A percentile compares a stretch with the other conserved stretches of the same genome.
Conservation (phyloP, 2,888 invertebrate species). For the Ormyrus rosae region DNA sequence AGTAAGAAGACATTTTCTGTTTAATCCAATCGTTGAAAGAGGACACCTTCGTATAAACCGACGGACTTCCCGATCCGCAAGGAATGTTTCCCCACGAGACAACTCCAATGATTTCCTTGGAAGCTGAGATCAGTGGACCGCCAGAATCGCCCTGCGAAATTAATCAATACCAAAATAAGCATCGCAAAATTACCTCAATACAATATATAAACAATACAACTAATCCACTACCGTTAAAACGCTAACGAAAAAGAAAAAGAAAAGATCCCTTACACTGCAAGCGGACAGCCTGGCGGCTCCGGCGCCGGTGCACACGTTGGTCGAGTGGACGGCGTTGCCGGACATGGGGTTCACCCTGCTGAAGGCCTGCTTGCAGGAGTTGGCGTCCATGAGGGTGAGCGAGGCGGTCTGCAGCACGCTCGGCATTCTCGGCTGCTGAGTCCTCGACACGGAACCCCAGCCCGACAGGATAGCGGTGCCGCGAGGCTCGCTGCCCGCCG, state of each 20-base stretch:
- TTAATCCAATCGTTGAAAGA: too few relatives aligned
- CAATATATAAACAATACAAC: not conserved
- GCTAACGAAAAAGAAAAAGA: not conserved
- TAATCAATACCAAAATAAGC: not conserved
- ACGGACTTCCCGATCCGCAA: too few relatives aligned
- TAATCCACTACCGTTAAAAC: not conserved
- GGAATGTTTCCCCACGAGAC: slow-evolving; percentile 74
- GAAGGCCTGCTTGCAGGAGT: slow-evolving; percentile 62
- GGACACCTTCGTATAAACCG: too few relatives aligned
- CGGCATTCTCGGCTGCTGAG: slow-evolving; percentile 61
- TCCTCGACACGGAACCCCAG: slow-evolving; percentile 74
- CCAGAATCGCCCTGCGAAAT: slow-evolving; percentile 77
- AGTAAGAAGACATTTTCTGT: too few relatives aligned
- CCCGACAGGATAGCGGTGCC: slow-evolving; percentile 72
- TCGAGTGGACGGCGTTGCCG: not conserved
- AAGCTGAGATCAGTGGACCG: slow-evolving; percentile 77
- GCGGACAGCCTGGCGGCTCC: too few relatives aligned
- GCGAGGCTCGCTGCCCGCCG: slow-evolving; percentile 58
- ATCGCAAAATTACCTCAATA: not conserved
- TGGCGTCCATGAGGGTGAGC: slow-evolving; percentile 65
- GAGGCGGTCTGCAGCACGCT: slow-evolving; percentile 65
- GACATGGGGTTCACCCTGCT: not conserved
- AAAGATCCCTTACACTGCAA: not conserved
- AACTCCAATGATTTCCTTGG: slow-evolving; percentile 80
- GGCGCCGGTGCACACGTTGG: too few relatives aligned